These are phyloP conservation scores for human DNA, from an alignment of 2,113 vertebrate genomes.

Conservation along the genomic window GRCh38 chr6:165506001-165506500, in stretches of 20 bases:
- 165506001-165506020: not conserved
- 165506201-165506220: not conserved
- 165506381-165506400: not conserved
- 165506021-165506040: not conserved
- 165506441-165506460: not conserved
- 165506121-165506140: not conserved
- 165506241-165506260: not conserved
- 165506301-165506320: too few relatives aligned
- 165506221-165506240: not conserved
- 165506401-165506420: not conserved
- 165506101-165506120: not conserved
- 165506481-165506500: not conserved
- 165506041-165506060: not conserved
- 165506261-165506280: not conserved
- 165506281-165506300: not conserved
- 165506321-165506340: not conserved
- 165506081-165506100: not conserved
- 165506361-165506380: not conserved
- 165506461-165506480: not conserved
- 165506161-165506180: not conserved
- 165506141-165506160: too few relatives aligned
- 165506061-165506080: too few relatives aligned
- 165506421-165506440: not conserved
- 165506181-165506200: not conserved
- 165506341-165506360: not conserved